Conservation (phyloP, 2,888 invertebrate genomes). For the Eupithecia tripunctaria region DNA sequence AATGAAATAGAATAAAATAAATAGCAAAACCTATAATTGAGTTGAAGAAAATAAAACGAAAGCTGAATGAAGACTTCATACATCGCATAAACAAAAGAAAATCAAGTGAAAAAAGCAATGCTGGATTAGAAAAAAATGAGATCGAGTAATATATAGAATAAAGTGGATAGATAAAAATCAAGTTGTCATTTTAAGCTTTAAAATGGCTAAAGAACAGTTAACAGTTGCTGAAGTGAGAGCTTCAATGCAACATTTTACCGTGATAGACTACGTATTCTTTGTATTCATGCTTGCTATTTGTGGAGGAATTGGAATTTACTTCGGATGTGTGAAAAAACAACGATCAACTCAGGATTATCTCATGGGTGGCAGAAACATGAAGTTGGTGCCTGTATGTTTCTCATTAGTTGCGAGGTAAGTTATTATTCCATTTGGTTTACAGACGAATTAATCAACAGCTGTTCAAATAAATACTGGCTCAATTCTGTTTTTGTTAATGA, state of each 20-base stretch:
- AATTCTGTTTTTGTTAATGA: neutral
- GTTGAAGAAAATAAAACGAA: neutral
- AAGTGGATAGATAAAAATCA: neutral
- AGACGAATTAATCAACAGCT: neutral
- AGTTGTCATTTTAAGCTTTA: conserved; percentile 13
- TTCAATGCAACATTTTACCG: conserved; percentile 78
- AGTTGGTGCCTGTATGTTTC: conserved; percentile 90
- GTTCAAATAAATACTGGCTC: neutral
- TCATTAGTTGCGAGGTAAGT: conserved; percentile 91
- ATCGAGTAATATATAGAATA: too few species aligned
- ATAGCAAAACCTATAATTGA: neutral
- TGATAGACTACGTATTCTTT: conserved; percentile 88
- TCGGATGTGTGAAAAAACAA: conserved; percentile 88
- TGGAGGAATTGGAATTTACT: conserved; percentile 90
- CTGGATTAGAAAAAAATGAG: too few species aligned
- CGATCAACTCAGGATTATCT: conserved; percentile 88
- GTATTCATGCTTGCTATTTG: conserved; percentile 88
- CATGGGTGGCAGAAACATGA: conserved; percentile 92
- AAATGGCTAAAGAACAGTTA: conserved; percentile 53
- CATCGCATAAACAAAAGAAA: neutral
- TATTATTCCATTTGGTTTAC: neutral
- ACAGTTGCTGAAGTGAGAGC: conserved; percentile 60
- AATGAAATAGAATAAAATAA: neutral
- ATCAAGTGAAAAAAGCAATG: too few species aligned
- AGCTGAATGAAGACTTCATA: neutral